Percentiles rank a stretch among this genome's conserved stretches.
phyloP scores from a whole-genome alignment of 2,888 invertebrate genomes.

The Polylopha cassiicola region DNA sequence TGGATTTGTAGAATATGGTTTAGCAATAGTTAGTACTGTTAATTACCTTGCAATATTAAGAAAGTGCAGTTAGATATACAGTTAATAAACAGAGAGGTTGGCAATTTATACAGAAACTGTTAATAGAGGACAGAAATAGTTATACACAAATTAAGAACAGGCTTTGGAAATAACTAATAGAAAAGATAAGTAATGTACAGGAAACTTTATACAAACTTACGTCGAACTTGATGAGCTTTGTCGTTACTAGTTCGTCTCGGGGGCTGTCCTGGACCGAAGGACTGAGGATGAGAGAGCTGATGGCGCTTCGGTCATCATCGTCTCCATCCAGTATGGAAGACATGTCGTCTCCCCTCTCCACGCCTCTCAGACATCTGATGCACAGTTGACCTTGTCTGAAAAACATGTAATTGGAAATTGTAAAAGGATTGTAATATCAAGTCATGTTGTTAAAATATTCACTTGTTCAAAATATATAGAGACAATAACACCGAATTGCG shows the following conservation, averaged over 20 bases:
- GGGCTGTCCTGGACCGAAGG: conserved; percentile 64
- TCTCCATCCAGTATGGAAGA: conserved; percentile 84
- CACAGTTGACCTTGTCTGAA: conserved; percentile 89
- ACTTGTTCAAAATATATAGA: too few species aligned
- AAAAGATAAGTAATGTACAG: conserved; percentile 26
- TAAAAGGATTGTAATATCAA: not conserved
- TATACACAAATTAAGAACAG: conserved; percentile 38
- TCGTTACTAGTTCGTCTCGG: conserved; percentile 60
- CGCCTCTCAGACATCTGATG: conserved; percentile 85
- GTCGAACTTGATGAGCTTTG: conserved; percentile 77
- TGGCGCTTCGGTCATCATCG: conserved; percentile 83
- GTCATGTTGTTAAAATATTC: too few species aligned
- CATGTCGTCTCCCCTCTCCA: conserved; percentile 76
- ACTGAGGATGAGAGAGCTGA: conserved; percentile 71
- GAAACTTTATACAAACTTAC: conserved; percentile 51
- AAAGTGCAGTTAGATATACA: conserved; percentile 59
- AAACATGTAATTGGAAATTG: conserved; percentile 13
- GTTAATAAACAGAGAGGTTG: conserved; percentile 22
- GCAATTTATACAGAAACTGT: conserved; percentile 24
- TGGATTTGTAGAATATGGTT: conserved; percentile 29
- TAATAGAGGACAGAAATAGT: conserved; percentile 21
- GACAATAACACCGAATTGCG: too few species aligned
- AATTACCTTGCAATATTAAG: conserved; percentile 49
- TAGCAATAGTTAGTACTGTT: conserved; percentile 55
- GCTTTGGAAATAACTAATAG: conserved; percentile 29